These are phyloP conservation scores for Oostethus manadensis DNA, from an alignment of 2,113 vertebrate species.

Conservation along the genomic window DNA sequence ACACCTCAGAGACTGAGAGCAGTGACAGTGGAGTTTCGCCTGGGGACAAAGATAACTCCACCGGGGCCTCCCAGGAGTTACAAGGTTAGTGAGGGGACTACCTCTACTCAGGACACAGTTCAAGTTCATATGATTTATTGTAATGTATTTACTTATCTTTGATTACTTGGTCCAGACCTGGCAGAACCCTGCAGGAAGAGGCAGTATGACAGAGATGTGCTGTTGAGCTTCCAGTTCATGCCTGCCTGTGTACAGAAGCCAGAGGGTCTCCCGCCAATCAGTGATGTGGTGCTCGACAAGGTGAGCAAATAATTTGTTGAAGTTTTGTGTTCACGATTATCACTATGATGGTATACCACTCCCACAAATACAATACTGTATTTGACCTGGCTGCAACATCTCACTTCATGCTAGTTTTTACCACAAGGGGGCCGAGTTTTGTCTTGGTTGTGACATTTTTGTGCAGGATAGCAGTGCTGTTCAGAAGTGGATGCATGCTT, in stretches of 20 bases:
- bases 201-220: conserved; percentile 87
- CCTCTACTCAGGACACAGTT: neutral
- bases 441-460: no score
- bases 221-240: conserved; percentile 92
- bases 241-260: conserved; percentile 90
- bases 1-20: conserved; percentile 80
- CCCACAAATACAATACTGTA: no score
- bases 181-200: conserved; percentile 81
- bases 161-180: conserved; percentile 49
- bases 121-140: neutral
- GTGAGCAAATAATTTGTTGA: conserved; percentile 61
- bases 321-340: neutral
- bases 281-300: conserved; percentile 96
- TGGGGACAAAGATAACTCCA: conserved; percentile 71
- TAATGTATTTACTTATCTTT: neutral
- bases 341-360: no score
- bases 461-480: neutral
- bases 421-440: no score
- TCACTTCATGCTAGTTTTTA: no score
- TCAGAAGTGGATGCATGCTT: neutral
- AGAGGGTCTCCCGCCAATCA: conserved; percentile 91
- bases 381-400: no score
- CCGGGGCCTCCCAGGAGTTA: conserved; percentile 60
- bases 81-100: conserved; percentile 71
- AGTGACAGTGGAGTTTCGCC: conserved; percentile 62